These are phyloP conservation scores for Macrophya annulata DNA, from an alignment of 2,888 invertebrate species.

Conservation along the genomic window DNA sequence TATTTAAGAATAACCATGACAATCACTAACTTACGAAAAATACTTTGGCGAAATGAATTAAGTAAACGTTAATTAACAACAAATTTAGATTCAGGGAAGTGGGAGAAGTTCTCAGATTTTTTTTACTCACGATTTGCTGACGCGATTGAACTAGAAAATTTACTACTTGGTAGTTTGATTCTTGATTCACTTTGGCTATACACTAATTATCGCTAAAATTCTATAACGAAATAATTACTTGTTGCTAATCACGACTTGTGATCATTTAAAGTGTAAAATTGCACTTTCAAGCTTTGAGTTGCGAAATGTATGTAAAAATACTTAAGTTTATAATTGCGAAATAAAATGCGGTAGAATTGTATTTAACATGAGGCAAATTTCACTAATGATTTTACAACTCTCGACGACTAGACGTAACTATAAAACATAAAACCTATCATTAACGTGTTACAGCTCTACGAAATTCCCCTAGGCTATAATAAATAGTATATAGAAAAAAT, in stretches of 20 bases:
- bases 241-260: not conserved
- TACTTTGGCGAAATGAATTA: not conserved
- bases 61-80: not conserved
- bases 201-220: not conserved
- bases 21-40: not conserved
- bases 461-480: slow-evolving; percentile 22
- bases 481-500: slow-evolving; percentile 10
- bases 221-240: not conserved
- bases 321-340: slow-evolving; percentile 13
- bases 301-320: not conserved
- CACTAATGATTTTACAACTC: slow-evolving; percentile 29
- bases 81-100: not conserved
- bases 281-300: not conserved
- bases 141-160: not conserved
- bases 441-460: slow-evolving; percentile 17
- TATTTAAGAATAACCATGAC: not conserved
- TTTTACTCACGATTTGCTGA: not conserved
- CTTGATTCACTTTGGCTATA: not conserved
- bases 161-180: not conserved
- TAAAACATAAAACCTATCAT: slow-evolving; percentile 49
- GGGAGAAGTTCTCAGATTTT: not conserved
- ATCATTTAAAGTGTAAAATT: slow-evolving; percentile 7
- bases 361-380: slow-evolving; percentile 28
- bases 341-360: not conserved
- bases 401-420: slow-evolving; percentile 26